Conservation (phyloP, 2,113 vertebrate species). For the Nestor notabilis region DNA sequence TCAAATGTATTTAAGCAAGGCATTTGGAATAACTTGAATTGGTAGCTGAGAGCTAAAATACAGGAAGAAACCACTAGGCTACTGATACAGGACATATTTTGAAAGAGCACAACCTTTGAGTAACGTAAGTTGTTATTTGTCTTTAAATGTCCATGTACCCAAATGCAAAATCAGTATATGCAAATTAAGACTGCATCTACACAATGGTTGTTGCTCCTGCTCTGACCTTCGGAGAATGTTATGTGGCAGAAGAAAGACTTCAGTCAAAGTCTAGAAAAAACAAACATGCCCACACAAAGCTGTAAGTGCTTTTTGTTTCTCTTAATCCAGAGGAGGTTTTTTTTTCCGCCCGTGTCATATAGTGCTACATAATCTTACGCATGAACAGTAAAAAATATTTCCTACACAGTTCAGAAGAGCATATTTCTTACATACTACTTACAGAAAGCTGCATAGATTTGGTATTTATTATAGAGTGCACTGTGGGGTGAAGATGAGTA, state of each 20-base stretch:
- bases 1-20: background rate
- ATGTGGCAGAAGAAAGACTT: background rate
- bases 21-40: background rate
- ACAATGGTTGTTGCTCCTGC: background rate
- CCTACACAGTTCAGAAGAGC: background rate
- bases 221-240: background rate
- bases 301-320: constrained; percentile 7
- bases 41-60: background rate
- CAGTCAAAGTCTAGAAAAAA: background rate
- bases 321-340: background rate
- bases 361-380: background rate
- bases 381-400: background rate
- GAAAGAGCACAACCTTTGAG: background rate
- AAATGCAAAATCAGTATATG: background rate
- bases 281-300: background rate
- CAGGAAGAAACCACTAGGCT: background rate
- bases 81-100: background rate
- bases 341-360: background rate
- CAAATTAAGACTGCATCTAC: background rate
- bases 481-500: background rate
- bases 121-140: background rate
- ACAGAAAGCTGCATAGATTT: background rate
- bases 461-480: background rate
- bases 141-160: background rate
- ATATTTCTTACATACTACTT: background rate